These are phyloP conservation scores for Macroteleia sp. DNA, from an alignment of 2,888 invertebrate genomes.

Conservation along the genomic window DNA sequence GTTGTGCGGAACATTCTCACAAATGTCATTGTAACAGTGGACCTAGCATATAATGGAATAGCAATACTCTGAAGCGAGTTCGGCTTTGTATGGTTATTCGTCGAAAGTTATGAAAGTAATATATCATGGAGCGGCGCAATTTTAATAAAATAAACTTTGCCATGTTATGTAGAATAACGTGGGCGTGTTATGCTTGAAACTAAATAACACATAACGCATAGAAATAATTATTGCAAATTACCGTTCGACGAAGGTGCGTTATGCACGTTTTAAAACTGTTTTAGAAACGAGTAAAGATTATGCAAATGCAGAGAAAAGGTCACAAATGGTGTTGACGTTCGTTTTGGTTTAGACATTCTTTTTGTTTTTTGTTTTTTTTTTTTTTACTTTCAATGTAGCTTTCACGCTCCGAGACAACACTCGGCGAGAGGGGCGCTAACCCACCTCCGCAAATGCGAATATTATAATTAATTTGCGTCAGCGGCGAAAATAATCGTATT, in stretches of 20 bases:
- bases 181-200: constrained; percentile 9
- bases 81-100: constrained; percentile 34
- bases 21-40: constrained; percentile 31
- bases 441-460: background rate
- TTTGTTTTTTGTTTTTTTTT: too few species aligned
- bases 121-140: constrained; percentile 15
- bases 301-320: background rate
- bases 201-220: constrained; percentile 3
- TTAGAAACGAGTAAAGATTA: background rate
- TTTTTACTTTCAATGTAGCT: background rate
- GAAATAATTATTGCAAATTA: constrained; percentile 3
- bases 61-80: constrained; percentile 21
- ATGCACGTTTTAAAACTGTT: background rate
- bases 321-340: background rate
- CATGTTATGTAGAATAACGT: background rate
- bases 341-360: too few species aligned
- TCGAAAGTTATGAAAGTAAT: constrained; percentile 48
- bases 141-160: constrained; percentile 28
- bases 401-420: too few species aligned
- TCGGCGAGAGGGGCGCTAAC: background rate
- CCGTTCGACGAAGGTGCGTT: background rate
- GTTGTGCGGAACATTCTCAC: constrained; percentile 21
- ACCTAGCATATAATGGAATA: constrained; percentile 27
- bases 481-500: constrained; percentile 23
- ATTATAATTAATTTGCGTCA: constrained; percentile 31